These are phyloP conservation scores for Eleginops maclovinus DNA, from an alignment of 2,113 vertebrate species.

Conservation along the genomic window DNA sequence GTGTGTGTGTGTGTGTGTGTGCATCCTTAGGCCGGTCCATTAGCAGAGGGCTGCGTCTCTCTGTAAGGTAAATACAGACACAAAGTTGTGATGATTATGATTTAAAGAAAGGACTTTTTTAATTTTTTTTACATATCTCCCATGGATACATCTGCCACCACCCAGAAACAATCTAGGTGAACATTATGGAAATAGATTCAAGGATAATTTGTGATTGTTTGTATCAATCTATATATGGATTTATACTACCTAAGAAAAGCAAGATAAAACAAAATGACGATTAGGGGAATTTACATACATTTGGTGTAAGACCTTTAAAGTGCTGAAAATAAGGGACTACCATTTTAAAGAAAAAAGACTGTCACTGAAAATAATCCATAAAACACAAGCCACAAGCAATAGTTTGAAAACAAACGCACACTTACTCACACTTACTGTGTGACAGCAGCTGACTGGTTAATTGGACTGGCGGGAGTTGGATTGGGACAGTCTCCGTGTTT, in stretches of 20 bases:
- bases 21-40: slow-evolving; percentile 68
- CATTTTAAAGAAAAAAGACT: neutral
- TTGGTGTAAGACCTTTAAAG: neutral
- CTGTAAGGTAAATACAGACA: slow-evolving; percentile 51
- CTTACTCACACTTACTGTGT: slow-evolving; percentile 67
- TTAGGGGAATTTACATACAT: no score
- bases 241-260: no score
- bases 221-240: no score
- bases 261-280: no score
- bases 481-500: slow-evolving; percentile 51
- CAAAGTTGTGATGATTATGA: neutral
- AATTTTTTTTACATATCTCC: neutral
- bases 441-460: slow-evolving; percentile 51
- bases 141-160: neutral
- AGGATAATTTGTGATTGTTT: no score
- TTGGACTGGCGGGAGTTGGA: slow-evolving; percentile 49
- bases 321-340: neutral
- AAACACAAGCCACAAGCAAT: neutral
- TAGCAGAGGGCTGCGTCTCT: slow-evolving; percentile 65
- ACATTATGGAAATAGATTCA: no score
- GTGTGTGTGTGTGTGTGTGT: neutral
- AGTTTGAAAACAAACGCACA: neutral
- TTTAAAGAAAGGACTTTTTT: neutral
- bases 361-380: neutral
- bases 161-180: neutral